Evolutionary conservation across 2,797 vertebrate genomes (phyloP).

Genomic region (Cossypha dichroa): DNA sequence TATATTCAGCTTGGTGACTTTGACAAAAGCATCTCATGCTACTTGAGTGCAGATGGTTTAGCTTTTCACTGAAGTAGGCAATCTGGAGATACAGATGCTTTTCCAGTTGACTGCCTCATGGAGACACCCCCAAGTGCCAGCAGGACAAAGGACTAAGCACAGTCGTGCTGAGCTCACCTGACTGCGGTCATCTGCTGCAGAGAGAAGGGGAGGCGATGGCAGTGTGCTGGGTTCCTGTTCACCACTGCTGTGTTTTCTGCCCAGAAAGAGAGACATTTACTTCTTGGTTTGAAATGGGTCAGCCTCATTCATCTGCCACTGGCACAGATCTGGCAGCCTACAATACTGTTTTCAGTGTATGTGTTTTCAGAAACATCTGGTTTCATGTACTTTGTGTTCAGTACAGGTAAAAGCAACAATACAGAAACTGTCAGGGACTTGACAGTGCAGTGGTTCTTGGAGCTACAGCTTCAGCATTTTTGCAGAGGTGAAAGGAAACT

Average conservation of each 20-base stretch:
- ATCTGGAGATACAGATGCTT: background rate
- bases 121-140: background rate
- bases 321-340: background rate
- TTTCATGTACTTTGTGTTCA: background rate
- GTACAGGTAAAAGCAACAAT: background rate
- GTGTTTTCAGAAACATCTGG: background rate
- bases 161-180: slow-evolving; percentile 76
- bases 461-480: background rate
- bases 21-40: background rate
- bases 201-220: slow-evolving; percentile 91
- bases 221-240: slow-evolving; percentile 91
- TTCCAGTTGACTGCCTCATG: background rate
- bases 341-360: background rate
- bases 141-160: background rate
- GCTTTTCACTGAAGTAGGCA: background rate
- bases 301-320: background rate
- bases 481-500: background rate
- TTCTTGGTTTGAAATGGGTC: background rate
- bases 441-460: background rate
- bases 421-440: background rate
- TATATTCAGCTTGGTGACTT: background rate
- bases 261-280: background rate
- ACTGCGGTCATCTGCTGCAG: slow-evolving; percentile 85
- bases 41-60: background rate
- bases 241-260: slow-evolving; percentile 96